Evolutionary conservation across 2,888 invertebrate species (phyloP).

Genomic region (Trichopoda pennipes): DNA sequence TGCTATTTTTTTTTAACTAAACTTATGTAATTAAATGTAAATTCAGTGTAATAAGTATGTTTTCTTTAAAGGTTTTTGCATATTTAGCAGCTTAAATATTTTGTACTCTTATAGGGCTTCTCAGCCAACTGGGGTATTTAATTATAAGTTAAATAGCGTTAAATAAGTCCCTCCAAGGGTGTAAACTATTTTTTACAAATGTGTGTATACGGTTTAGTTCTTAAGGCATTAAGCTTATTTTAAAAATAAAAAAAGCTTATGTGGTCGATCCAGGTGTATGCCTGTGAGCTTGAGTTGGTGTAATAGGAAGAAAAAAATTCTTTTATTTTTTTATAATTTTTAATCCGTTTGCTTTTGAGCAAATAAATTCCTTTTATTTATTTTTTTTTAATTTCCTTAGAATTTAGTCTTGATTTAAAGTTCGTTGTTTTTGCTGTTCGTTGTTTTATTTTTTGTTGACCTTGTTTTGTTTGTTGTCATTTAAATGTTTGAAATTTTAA

Average conservation of each 20-base stretch:
- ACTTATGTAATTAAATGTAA: slow-evolving; percentile 71
- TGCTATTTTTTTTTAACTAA: slow-evolving; percentile 42
- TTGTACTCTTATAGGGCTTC: slow-evolving; percentile 56
- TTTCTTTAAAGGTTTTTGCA: slow-evolving; percentile 31
- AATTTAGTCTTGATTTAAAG: slow-evolving; percentile 71
- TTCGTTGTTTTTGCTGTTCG: neutral
- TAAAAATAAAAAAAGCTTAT: slow-evolving; percentile 75
- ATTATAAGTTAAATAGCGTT: slow-evolving; percentile 70
- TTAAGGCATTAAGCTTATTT: slow-evolving; percentile 79
- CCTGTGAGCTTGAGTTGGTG: neutral
- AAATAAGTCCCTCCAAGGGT: slow-evolving; percentile 65
- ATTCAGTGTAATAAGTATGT: slow-evolving; percentile 70
- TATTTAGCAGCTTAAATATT: slow-evolving; percentile 9
- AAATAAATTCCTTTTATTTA: slow-evolving; percentile 53
- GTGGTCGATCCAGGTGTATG: slow-evolving; percentile 63
- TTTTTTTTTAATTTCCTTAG: slow-evolving; percentile 76
- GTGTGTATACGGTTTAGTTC: slow-evolving; percentile 70
- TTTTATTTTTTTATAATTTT: slow-evolving; percentile 38
- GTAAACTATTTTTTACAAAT: slow-evolving; percentile 30
- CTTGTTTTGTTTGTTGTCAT: slow-evolving; percentile 34
- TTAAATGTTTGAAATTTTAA: slow-evolving; percentile 47
- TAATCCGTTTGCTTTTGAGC: slow-evolving; percentile 32
- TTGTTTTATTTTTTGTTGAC: no score
- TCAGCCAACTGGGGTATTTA: slow-evolving; percentile 11
- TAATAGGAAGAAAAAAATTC: slow-evolving; percentile 28